Evolutionary conservation across 2,797 vertebrate genomes (phyloP).

Genomic region (Chloroceryle amazona): DNA sequence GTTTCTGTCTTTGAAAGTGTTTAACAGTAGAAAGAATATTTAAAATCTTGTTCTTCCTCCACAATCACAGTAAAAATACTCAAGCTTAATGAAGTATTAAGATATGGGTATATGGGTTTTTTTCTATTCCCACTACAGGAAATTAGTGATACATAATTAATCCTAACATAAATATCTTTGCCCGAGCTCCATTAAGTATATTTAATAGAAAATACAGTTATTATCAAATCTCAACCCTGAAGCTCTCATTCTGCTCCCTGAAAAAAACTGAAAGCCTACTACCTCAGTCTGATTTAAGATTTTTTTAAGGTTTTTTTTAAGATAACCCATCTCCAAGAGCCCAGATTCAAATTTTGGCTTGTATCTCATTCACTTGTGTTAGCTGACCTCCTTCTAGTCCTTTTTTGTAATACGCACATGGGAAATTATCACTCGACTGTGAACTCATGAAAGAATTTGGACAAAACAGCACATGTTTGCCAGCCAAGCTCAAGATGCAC

Average conservation of each 20-base stretch:
- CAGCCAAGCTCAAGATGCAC: neutral
- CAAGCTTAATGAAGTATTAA: neutral
- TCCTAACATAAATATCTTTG: slow-evolving; percentile 7
- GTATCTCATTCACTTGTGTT: neutral
- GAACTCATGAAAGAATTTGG: neutral
- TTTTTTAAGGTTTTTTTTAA: neutral
- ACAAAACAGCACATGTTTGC: neutral
- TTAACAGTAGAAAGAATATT: neutral
- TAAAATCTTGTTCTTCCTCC: neutral
- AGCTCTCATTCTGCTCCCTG: neutral
- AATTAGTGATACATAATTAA: slow-evolving; percentile 40
- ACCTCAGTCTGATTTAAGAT: neutral
- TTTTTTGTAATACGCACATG: neutral
- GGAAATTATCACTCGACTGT: neutral
- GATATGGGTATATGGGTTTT: neutral
- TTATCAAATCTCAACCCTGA: neutral
- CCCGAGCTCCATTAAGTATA: neutral
- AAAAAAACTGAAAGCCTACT: neutral
- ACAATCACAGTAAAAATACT: neutral
- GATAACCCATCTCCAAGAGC: neutral
- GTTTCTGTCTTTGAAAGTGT: neutral
- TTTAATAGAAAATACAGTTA: slow-evolving; percentile 22
- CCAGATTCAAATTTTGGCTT: neutral
- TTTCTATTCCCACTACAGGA: slow-evolving; percentile 25
- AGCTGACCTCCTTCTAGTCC: neutral